Base-by-base conservation (phyloP, 2,888 invertebrate genomes). In the Gandaritis pyraliata region DNA sequence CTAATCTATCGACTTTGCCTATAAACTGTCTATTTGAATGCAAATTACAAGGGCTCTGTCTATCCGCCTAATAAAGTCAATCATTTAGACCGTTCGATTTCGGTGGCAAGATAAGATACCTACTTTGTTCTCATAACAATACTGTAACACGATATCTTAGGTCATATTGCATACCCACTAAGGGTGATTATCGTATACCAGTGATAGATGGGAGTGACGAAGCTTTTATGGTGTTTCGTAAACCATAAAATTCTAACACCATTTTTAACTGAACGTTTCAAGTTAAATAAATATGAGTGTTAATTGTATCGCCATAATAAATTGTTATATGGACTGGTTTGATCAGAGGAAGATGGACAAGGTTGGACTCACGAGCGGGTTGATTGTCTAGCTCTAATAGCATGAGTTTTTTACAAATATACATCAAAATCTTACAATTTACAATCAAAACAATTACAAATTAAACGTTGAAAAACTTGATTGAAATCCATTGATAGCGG, bases 81-180 rank as follows among this genome's bases (percentile, higher is more conserved):
- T 63, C 49, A 51, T 54, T 61, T 53, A 64, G 65, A 64, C 67
- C 57, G 65, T 67, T 69, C 66, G 55, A 67, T 69, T 67, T 65
- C 69, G 65, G 60, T 59, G 58, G 66, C 60, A 38, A 52, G 61
- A 69, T 66, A 66, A 58, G 61, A 49, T 55, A 50, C 47, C 61
- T 56, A 60, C 66, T 10, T 52, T 55, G 29, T 49, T 49, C 43
- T n/a, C 54, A 54, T 43, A 56, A 61, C 18, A 38, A 36, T 43
- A 48, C n/a, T 15, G 18, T 48, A 10, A 30, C 16, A 47, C n/a
- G 39, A 29, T 15, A 45, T 30, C 15, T 30, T 54, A 10, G 45
- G n/a, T 18, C 38, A 7, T 62, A 45, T 18, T n/a, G 7, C 11
- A 16, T 29, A 18, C 11, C 6, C 0, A 33, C 54, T 54, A 58